Base-by-base conservation (phyloP, 2,797 vertebrate species). In the Gallinago solitaria region DNA sequence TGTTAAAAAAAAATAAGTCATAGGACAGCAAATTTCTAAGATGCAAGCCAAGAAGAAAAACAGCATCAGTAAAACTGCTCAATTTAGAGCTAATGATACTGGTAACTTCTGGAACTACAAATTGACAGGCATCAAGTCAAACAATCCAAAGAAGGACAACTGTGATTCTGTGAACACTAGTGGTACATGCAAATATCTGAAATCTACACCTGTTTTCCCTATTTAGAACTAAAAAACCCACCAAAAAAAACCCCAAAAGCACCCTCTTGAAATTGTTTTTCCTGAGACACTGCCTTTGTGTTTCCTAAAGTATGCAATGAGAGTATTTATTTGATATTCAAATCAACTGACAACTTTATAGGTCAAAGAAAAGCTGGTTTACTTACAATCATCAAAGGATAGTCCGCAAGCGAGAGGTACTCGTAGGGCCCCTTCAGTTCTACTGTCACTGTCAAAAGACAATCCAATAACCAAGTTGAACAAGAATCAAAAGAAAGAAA, bases 321-420 rank as follows among this genome's bases (percentile, higher is more conserved):
- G 27, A 79, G 14, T 25, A 71, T 71, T 89, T 48, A 48, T 13
- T 48, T 32, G 17, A 64, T 35, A 89, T 63, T 89, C 18, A 76
- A 83, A 81, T 61, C 27, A 83, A 65, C 27, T 27, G 50, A 51
- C 51, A 90, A 23, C 24, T 88, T 43, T 5, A 65, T 0, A 89
- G 17, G 65, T 39, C 17, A 91, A 85, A 88, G 35, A 76, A 94
- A 87, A 87, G 12, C 24, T 94, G 60, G 12, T 94, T 91, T 92
- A 98, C 98, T 98, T 96, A 99, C 99, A 98, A 99, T 99, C 99
- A 99, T 99, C 69, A 99, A 97, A 35, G 99, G 99, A 97, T 99
- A 99, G 94, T 99, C 99, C 91, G 99, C 99, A 81, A 99, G 99
- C 5, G 99, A 99, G 37, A 99, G 99, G 94, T 99, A 99, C 70